phyloP scores from a whole-genome alignment of 2,113 vertebrate genomes.

The Smithornis capensis region DNA sequence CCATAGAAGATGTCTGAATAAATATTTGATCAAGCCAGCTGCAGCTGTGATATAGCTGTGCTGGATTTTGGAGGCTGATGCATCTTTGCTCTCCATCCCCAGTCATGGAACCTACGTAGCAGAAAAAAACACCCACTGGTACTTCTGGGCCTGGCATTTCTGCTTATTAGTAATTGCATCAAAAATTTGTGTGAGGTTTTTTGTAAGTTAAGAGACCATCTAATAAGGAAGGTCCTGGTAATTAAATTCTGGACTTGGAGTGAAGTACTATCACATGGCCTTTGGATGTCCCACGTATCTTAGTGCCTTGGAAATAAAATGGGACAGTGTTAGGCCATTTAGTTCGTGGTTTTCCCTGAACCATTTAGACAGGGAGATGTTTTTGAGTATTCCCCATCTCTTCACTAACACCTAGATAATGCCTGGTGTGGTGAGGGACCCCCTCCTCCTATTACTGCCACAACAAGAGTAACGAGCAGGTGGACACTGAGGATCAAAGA shows the following conservation, averaged over 20 bases:
- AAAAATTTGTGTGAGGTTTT: not conserved
- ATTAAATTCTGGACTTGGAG: not conserved
- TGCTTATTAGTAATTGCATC: not conserved
- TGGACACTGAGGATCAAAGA: not conserved
- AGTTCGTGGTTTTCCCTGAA: not conserved
- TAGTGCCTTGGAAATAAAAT: not conserved
- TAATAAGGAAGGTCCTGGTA: not conserved
- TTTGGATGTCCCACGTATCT: not conserved
- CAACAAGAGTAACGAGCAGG: not conserved
- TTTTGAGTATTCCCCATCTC: not conserved
- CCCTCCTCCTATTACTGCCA: not conserved
- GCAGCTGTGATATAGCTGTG: not conserved
- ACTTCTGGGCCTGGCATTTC: not conserved
- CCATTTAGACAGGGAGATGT: not conserved
- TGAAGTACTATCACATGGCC: not conserved
- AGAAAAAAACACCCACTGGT: not conserved
- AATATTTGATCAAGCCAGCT: constrained; percentile 23
- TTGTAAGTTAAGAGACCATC: not conserved
- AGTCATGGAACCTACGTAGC: fast-evolving
- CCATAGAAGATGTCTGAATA: constrained; percentile 28
- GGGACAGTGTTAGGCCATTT: not conserved
- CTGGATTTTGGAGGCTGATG: not conserved
- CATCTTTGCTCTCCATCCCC: not conserved
- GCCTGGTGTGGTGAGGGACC: not conserved
- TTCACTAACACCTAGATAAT: not conserved